Base-by-base conservation (phyloP, 2,113 vertebrate genomes). In the Siniperca chuatsi region DNA sequence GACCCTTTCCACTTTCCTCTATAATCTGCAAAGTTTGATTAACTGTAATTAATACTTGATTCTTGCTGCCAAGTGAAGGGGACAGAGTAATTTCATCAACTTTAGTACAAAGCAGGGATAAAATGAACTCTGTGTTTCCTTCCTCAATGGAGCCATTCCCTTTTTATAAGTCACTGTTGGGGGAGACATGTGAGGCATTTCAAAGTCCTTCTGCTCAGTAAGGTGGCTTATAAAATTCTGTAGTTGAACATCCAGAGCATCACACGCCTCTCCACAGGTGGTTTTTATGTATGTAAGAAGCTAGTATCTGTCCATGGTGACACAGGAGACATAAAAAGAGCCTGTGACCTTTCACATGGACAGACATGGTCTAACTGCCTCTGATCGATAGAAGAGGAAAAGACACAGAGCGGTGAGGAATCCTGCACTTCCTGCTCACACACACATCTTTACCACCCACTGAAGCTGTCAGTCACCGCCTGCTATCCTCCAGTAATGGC, bases 11-110 rank as follows among this genome's bases (percentile, higher is more conserved):
- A 75, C 75, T 42, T 81, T 84, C 80, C 64, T 76, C 69, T 81
- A 77, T 89, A 88, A 92, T 92, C 89, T 90, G 84, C 81, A 89
- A 78, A 76, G 84, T 89, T 92, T 89, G 85, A 92, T 93, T 87
- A 91, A 81, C 37, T 89, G 52, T 90, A 91, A 94, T 93, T 93
- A 94, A 92, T 92, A 91, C 77, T 79, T 85, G 64, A 89, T 75
- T 88, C 79, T 80, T 89, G 69, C 72, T 78, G 88, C 88, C 84
- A 90, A 91, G 81, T 62, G 78, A 84, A 89, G 89, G 82, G 65
- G 77, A 83, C 74, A 74, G 69, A 76, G 83, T 90, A 77, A 89
- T 92, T 93, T 85, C 81, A 89, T 91, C 82, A 82, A 73, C 57
- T 83, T 74, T 79, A 69, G 70, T 21, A 83, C 44, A 50, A 54